phyloP scores from a whole-genome alignment of 1,140 invertebrate genomes.

The Panagrolaimus sp. region DNA sequence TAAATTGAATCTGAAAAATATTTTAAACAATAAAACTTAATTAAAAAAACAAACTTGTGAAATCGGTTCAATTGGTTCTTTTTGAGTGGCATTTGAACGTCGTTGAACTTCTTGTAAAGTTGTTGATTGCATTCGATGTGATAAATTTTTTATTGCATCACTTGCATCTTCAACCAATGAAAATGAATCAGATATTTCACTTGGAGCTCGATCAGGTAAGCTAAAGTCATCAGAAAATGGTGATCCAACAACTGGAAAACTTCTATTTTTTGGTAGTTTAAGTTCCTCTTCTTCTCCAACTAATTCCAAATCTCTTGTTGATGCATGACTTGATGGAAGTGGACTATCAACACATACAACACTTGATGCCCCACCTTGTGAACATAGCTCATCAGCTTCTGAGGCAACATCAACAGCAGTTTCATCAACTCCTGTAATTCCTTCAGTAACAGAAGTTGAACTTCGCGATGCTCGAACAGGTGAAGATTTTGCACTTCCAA shows the following conservation, averaged over 20 bases:
- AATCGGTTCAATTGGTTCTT: constrained; percentile 1
- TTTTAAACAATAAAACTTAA: constrained; percentile 1
- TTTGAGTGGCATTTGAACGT: constrained; percentile 19
- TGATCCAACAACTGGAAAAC: neutral
- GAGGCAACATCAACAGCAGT: neutral
- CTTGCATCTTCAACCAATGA: constrained; percentile 38
- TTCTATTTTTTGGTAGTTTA: neutral
- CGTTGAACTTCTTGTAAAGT: neutral
- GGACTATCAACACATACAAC: constrained; percentile 3
- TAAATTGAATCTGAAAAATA: constrained; percentile 71
- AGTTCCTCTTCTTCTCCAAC: neutral
- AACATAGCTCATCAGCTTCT: neutral
- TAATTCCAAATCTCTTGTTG: neutral
- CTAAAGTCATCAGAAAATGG: neutral
- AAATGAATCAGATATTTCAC: constrained; percentile 40
- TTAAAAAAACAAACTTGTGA: constrained; percentile 12
- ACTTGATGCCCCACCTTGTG: neutral
- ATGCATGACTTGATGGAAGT: constrained; percentile 6
- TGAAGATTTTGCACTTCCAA: constrained; percentile 62
- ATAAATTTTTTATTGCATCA: constrained; percentile 30
- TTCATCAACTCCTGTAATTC: neutral
- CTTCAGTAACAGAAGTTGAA: neutral
- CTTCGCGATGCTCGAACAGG: neutral
- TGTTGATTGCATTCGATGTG: constrained; percentile 33
- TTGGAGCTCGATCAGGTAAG: constrained; percentile 6